Evolutionary conservation across 2,888 invertebrate species (phyloP), one percentile per base, ranked within the genome.

Genomic region (Lottia scabra): DNA sequence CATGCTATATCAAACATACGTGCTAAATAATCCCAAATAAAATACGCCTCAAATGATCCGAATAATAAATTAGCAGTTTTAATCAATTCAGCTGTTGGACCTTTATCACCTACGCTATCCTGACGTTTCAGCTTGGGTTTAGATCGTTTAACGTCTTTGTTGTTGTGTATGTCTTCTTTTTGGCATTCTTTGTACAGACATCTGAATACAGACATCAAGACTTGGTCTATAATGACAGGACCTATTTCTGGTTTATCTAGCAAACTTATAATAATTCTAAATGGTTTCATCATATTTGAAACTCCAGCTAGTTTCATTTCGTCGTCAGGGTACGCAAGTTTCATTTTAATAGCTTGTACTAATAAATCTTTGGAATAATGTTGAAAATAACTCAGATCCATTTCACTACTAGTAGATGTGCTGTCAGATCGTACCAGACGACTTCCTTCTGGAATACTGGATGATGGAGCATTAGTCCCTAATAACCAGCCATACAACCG

Each of bases 161-260:
- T 62, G 19, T 68, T 80, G n/a, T n/a, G n/a, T 75, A 44, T 72
- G 76, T 12, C 1, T 10, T 16, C 30, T 6, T 72, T 70, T 63
- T 63, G 30, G 56, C 81, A 86, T 73, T 86, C 88, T 71, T 76
- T 75, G 75, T 84, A 84, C 70, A 89, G 76, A 71, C 84, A 88
- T 46, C 90, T 92, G 88, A 96, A 94, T 70, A 96, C 94, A 86
- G 95, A 84, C 67, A 89, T 74, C n/a, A 89, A 76, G 6, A 89
- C 84, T 75, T 85, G 87, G 73, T 89, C 88, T 23, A 89, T 73
- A 56, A 89, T 87, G 43, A 84, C 84, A 15, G 88, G 85, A 10
- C 96, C 95, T 72, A 97, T 94, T 88, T 96, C 96, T 13, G 94
- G 94, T 88, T 96, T 95, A 88, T 97, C 96, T 74, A 97, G 91